phyloP scores from a whole-genome alignment of 2,888 invertebrate genomes.

The Mechanitis messenoides region DNA sequence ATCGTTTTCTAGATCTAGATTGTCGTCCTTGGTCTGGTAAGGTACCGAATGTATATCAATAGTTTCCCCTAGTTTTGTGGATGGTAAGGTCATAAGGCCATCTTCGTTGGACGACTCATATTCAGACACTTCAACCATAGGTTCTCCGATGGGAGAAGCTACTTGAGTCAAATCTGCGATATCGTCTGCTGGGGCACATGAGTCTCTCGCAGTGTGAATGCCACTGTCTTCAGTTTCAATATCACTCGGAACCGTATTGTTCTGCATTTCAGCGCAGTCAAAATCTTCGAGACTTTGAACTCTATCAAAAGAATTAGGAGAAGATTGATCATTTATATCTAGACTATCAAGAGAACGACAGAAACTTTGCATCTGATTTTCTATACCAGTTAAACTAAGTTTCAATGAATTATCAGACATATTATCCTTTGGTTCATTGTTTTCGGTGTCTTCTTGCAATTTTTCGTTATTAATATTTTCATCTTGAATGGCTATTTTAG shows the following conservation, averaged over 20 bases:
- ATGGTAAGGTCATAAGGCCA: constrained; percentile 43
- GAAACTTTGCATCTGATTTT: constrained; percentile 77
- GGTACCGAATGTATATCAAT: constrained; percentile 41
- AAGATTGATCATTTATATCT: constrained; percentile 75
- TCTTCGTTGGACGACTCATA: constrained; percentile 71
- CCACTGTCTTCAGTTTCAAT: constrained; percentile 87
- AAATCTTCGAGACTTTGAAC: constrained; percentile 81
- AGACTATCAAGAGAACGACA: constrained; percentile 80
- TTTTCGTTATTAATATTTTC: constrained; percentile 48
- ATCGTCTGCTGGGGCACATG: constrained; percentile 85
- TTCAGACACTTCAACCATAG: constrained; percentile 62
- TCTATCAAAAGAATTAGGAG: constrained; percentile 77
- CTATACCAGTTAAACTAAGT: constrained; percentile 62
- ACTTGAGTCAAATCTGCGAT: constrained; percentile 77
- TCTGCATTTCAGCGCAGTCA: constrained; percentile 78
- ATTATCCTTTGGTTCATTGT: constrained; percentile 46
- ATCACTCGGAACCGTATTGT: constrained; percentile 74
- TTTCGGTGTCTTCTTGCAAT: constrained; percentile 39
- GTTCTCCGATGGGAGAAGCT: constrained; percentile 67
- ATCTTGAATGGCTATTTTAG: constrained; percentile 64
- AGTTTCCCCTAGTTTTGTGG: constrained; percentile 50
- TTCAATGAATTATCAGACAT: constrained; percentile 55
- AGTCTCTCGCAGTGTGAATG: constrained; percentile 87
- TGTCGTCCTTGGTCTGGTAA: constrained; percentile 51
- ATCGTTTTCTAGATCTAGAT: constrained; percentile 67